Percentiles rank a stretch among this genome's conserved stretches.
phyloP scores from a whole-genome alignment of 2,113 vertebrate species.

The Martes martes region DNA sequence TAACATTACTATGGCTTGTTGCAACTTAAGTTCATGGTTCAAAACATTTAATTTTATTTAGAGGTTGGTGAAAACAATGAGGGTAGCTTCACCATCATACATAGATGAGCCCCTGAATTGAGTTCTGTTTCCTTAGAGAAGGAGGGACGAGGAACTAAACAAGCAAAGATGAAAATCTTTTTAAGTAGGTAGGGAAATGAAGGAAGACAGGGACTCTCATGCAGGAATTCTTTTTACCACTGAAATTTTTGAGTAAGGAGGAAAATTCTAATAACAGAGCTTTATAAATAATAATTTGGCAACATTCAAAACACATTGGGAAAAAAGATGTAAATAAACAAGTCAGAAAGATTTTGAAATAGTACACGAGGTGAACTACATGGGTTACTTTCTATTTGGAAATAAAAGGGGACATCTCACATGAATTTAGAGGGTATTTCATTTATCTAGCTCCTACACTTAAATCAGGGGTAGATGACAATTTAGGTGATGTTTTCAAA shows the following conservation, averaged over 20 bases:
- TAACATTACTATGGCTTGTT: neutral
- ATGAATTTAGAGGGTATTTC: conserved; percentile 24
- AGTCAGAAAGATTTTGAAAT: neutral
- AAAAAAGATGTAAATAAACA: neutral
- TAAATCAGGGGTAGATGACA: neutral
- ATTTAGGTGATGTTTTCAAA: neutral
- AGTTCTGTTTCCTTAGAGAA: neutral
- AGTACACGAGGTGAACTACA: neutral
- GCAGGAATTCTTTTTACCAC: neutral
- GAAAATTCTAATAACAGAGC: neutral
- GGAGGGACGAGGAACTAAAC: neutral
- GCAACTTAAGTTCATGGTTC: neutral
- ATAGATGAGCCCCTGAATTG: neutral
- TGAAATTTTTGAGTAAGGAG: neutral
- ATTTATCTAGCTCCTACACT: neutral
- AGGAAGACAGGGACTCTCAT: neutral
- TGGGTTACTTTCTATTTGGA: neutral
- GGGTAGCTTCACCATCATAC: neutral
- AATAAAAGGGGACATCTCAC: neutral
- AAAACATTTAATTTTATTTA: conserved; percentile 26
- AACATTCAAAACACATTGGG: neutral
- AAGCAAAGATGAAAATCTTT: neutral
- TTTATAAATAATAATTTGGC: neutral
- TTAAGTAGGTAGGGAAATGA: neutral
- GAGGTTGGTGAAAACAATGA: neutral